phyloP scores from a whole-genome alignment of 2,888 invertebrate genomes.

The Eucriotettix oculatus region DNA sequence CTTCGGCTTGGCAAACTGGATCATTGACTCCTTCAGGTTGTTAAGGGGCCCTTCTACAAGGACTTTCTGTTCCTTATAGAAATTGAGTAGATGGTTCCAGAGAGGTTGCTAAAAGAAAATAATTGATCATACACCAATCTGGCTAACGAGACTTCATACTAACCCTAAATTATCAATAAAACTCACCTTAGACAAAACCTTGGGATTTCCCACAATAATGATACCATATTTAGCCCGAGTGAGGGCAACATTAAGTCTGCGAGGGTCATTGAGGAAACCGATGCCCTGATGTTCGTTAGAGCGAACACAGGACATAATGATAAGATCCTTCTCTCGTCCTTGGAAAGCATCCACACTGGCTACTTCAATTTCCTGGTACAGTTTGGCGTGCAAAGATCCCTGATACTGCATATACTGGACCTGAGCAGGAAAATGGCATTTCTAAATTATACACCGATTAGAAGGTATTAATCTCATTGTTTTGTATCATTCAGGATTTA shows the following conservation, averaged over 20 bases:
- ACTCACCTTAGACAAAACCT: slow-evolving; percentile 75
- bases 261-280: slow-evolving; percentile 94
- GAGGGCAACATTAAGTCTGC: slow-evolving; percentile 92
- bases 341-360: slow-evolving; percentile 99
- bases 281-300: slow-evolving; percentile 98
- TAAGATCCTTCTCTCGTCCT: slow-evolving; percentile 96
- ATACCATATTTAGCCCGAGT: slow-evolving; percentile 95
- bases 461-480: no score
- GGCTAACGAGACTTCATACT: not conserved
- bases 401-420: slow-evolving; percentile 98
- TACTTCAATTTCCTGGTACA: slow-evolving; percentile 97
- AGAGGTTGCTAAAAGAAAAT: slow-evolving; percentile 52
- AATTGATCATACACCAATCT: not conserved
- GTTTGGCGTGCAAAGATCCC: slow-evolving; percentile 86
- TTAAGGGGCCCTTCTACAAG: slow-evolving; percentile 95
- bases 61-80: slow-evolving; percentile 94
- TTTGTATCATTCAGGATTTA: no score
- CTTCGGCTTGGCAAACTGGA: slow-evolving; percentile 94
- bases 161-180: no score
- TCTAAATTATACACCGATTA: no score
- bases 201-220: slow-evolving; percentile 97
- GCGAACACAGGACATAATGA: slow-evolving; percentile 97
- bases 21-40: slow-evolving; percentile 89
- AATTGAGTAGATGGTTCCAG: slow-evolving; percentile 94
- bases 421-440: slow-evolving; percentile 12